These are phyloP conservation scores for Therioaphis trifolii DNA, from an alignment of 2,888 invertebrate species.

Conservation along the genomic window DNA sequence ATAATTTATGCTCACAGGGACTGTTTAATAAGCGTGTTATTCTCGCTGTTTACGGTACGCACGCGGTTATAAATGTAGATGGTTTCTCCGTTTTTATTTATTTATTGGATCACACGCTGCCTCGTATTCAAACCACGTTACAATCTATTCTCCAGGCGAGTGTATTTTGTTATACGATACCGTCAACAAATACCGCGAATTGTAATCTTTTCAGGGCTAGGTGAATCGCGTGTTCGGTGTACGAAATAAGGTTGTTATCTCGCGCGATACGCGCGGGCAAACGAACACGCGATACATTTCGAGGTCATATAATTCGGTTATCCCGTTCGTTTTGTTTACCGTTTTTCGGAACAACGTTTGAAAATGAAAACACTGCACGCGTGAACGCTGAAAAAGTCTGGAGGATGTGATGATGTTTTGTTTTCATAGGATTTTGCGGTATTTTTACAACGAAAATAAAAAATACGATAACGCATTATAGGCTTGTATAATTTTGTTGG, in stretches of 20 bases:
- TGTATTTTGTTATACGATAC: neutral
- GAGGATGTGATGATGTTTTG: no score
- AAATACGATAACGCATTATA: no score
- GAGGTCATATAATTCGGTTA: neutral
- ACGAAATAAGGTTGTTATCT: slow-evolving; percentile 7
- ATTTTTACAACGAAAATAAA: no score
- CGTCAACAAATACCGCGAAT: neutral
- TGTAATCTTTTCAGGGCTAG: neutral
- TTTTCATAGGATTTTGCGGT: no score
- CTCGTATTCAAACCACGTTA: slow-evolving; percentile 33
- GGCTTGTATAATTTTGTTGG: no score
- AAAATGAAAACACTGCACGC: no score
- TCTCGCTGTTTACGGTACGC: no score
- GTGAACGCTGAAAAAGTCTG: no score
- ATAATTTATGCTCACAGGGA: no score
- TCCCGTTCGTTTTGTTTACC: neutral
- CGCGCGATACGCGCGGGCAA: neutral
- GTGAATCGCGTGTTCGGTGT: slow-evolving; percentile 27
- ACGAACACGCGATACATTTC: neutral
- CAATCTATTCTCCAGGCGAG: neutral
- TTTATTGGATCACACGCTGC: neutral
- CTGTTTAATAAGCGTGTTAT: no score
- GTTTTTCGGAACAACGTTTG: neutral
- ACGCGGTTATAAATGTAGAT: neutral
- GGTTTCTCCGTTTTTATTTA: neutral